Base-by-base conservation (phyloP, 2,113 vertebrate species). In the Sphaerodactylus townsendi region DNA sequence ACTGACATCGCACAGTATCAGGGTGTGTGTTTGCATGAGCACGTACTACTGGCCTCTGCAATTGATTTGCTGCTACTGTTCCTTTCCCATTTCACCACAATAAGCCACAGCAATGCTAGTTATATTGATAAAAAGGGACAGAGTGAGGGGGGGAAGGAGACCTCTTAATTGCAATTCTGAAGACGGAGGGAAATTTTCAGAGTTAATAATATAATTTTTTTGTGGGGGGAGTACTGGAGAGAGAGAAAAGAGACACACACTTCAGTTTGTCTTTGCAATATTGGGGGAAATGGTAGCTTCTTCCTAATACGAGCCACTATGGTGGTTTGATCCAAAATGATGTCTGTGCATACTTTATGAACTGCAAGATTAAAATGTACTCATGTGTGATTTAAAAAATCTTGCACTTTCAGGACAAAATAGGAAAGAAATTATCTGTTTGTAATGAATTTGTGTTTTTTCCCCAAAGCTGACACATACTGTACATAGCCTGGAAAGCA, bases 401-500 rank as follows among this genome's bases (percentile, higher is more conserved):
- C 53, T 81, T 80, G 23, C 30, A 62, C 74, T 87, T 91, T 76
- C 73, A 79, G 66, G 28, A 48, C 50, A 72, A 74, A 82, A 80
- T 85, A 81, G 87, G 56, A 82, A 90, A 90, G 68, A 5, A 81
- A 62, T 86, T 37, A 65, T 88, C 86, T 53, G 50, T n/a, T n/a
- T n/a, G n/a, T n/a, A n/a, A 2, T 90, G 46, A 85, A 93, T 88
- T 82, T 79, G 90, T 88, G 53, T 76, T 77, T 13, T 15, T 10
- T n/a, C n/a, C n/a, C n/a, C 75, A 91, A 92, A 91, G 33, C 68
- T 78, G 1, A 0, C 86, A 41, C 70, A 64, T n/a, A n/a, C n/a
- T n/a, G n/a, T n/a, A n/a, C n/a, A n/a, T 85, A 84, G 83, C 77
- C 79, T 82, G 69, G 79, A 92, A 94, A 30, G 84, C 89, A 93